Evolutionary conservation across 1,140 invertebrate species (phyloP).

Genomic region (Oryzaephilus surinamensis): DNA sequence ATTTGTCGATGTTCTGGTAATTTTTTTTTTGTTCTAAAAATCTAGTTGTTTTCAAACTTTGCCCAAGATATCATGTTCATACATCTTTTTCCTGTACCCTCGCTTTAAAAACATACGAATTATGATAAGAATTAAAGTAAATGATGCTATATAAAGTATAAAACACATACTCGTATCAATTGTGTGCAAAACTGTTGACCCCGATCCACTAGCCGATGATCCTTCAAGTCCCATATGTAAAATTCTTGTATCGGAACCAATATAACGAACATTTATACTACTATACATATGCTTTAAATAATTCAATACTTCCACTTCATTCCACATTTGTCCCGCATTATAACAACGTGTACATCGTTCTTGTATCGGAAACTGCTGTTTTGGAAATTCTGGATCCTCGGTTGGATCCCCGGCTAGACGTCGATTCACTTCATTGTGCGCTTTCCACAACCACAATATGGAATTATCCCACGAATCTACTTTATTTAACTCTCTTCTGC

Average conservation of each 20-base stretch:
- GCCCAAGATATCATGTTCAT: conserved; percentile 49
- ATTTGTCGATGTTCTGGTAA: too few species aligned
- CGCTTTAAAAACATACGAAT: conserved; percentile 66
- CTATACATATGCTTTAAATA: conserved; percentile 70
- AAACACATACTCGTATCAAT: conserved; percentile 64
- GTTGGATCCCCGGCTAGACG: conserved; percentile 73
- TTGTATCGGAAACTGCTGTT: conserved; percentile 77
- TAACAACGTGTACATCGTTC: conserved; percentile 61
- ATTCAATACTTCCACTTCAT: conserved; percentile 54
- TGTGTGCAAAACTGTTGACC: conserved; percentile 8
- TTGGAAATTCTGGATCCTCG: conserved; percentile 85
- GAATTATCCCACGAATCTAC: conserved; percentile 60
- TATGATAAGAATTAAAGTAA: conserved; percentile 57
- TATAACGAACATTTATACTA: conserved; percentile 29
- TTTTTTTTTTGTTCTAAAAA: too few species aligned
- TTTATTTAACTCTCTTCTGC: conserved; percentile 51
- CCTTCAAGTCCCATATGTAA: conserved; percentile 15
- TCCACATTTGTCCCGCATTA: conserved; percentile 50
- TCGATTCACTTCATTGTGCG: conserved; percentile 90
- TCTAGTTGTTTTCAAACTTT: conserved; percentile 53
- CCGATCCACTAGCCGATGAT: neutral
- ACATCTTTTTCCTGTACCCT: conserved; percentile 57
- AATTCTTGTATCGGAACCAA: conserved; percentile 29
- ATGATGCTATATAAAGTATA: conserved; percentile 57
- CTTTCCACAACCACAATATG: conserved; percentile 88